Evolutionary conservation across 64 coral and sea anemone species (phyloP).

Genomic region (Montipora capricornis): DNA sequence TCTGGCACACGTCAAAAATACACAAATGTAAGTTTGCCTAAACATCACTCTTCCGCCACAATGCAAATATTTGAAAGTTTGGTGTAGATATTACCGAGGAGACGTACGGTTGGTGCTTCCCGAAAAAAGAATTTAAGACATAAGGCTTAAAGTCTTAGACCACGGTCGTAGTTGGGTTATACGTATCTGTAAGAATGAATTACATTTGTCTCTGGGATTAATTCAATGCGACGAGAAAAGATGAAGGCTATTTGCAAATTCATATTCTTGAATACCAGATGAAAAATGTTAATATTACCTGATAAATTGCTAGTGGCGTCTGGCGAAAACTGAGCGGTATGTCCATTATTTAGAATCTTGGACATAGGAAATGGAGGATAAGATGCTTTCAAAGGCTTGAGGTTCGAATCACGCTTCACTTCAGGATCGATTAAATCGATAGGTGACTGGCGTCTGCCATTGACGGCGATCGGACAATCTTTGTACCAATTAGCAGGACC

Average conservation of each 20-base stretch:
- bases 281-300: background rate
- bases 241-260: too few relatives aligned
- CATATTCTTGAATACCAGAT: too few relatives aligned
- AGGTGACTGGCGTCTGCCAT: conserved; percentile 59
- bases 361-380: conserved; percentile 49
- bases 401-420: conserved; percentile 7
- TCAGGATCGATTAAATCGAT: conserved; percentile 55
- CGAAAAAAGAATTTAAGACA: background rate
- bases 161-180: too few relatives aligned
- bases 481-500: conserved; percentile 65
- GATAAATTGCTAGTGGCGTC: background rate
- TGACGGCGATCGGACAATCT: conserved; percentile 35
- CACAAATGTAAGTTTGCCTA: background rate
- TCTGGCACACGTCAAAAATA: background rate
- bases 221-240: too few relatives aligned
- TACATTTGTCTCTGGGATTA: too few relatives aligned
- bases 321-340: conserved; percentile 38
- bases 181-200: too few relatives aligned
- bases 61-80: background rate
- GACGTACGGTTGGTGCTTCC: background rate
- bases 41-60: background rate
- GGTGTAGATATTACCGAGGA: background rate
- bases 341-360: conserved; percentile 47
- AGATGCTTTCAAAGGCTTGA: conserved; percentile 34
- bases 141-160: too few relatives aligned